These are phyloP conservation scores for Capreolus pygargus DNA, from an alignment of 2,113 vertebrate genomes.

Conservation along the genomic window DNA sequence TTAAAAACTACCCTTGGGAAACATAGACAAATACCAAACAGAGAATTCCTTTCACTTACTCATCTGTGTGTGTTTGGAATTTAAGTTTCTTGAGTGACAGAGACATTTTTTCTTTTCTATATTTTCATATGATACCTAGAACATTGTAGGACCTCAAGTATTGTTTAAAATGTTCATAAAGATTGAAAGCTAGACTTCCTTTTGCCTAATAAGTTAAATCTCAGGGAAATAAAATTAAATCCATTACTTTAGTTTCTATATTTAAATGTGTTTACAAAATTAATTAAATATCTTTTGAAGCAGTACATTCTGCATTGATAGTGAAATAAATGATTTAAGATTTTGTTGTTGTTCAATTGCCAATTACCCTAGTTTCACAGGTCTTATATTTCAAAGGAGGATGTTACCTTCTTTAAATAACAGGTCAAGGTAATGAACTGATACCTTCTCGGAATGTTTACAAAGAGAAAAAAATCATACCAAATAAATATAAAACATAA, in stretches of 20 bases:
- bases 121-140: neutral
- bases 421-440: neutral
- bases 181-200: neutral
- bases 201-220: neutral
- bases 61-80: constrained; percentile 14
- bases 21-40: constrained; percentile 21
- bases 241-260: constrained; percentile 9
- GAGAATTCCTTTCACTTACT: constrained; percentile 11
- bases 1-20: constrained; percentile 20
- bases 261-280: neutral
- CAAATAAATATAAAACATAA: neutral
- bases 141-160: neutral
- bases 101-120: neutral
- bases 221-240: constrained; percentile 16
- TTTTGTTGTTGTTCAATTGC: neutral
- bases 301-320: neutral
- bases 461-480: neutral
- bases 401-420: constrained; percentile 25
- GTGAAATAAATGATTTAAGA: neutral
- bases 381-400: neutral
- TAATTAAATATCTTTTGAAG: neutral
- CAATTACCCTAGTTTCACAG: neutral
- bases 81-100: neutral
- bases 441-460: neutral
- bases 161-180: constrained; percentile 18